Conservation (phyloP, 2,113 vertebrate genomes). For the Formicarius rufipectus region DNA sequence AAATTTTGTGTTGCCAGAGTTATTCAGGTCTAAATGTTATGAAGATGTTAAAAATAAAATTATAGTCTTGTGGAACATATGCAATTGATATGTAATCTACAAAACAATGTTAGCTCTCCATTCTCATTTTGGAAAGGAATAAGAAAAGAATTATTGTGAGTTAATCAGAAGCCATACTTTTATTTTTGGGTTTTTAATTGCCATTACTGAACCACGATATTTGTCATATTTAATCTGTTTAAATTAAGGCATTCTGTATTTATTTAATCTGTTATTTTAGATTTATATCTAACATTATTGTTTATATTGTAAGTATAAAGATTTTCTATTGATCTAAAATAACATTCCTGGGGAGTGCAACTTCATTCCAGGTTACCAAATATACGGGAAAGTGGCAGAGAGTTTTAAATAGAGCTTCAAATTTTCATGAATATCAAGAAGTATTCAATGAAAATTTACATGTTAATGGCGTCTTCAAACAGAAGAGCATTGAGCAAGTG, state of each 20-base stretch:
- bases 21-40: neutral
- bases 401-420: neutral
- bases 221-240: neutral
- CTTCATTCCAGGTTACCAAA: neutral
- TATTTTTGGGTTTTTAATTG: neutral
- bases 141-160: neutral
- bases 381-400: fast-evolving
- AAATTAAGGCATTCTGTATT: too few relatives aligned
- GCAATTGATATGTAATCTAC: neutral
- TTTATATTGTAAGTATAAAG: neutral
- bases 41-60: neutral
- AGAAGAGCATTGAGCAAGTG: neutral
- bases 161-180: neutral
- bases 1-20: neutral
- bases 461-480: neutral
- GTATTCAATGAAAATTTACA: neutral
- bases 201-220: neutral
- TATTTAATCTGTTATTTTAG: neutral
- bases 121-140: neutral
- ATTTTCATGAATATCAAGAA: neutral
- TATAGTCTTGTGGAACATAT: neutral
- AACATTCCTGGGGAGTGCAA: neutral
- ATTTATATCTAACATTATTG: neutral
- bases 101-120: neutral
- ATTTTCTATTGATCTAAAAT: neutral